phyloP scores from a whole-genome alignment of 2,888 invertebrate species.

The Hypsopygia costalis region DNA sequence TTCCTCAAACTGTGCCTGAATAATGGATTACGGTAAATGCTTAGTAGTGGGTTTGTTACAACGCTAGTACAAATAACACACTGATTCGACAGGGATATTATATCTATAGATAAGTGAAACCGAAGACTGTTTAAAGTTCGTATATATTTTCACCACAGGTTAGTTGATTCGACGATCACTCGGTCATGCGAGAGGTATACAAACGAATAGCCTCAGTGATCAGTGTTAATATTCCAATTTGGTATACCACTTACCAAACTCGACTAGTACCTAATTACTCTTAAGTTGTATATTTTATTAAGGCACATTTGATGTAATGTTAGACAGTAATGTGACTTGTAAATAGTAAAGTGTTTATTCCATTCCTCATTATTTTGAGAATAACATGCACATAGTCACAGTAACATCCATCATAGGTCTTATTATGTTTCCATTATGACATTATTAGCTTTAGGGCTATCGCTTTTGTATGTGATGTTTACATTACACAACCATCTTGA shows the following conservation, averaged over 20 bases:
- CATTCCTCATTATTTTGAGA: constrained; percentile 30
- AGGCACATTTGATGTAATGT: constrained; percentile 35
- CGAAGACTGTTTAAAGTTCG: constrained; percentile 76
- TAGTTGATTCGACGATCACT: constrained; percentile 45
- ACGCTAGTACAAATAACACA: constrained; percentile 74
- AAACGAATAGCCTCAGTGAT: constrained; percentile 47
- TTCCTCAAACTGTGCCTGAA: constrained; percentile 47
- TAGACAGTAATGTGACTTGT: constrained; percentile 34
- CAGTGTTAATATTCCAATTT: constrained; percentile 65
- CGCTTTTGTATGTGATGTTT: too few relatives aligned
- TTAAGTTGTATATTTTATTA: constrained; percentile 51
- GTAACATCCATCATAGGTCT: constrained; percentile 31
- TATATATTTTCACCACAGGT: constrained; percentile 64
- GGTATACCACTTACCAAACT: constrained; percentile 61
- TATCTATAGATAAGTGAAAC: constrained; percentile 72
- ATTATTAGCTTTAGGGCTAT: too few relatives aligned
- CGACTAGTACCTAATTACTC: constrained; percentile 67
- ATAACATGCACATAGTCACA: constrained; percentile 11
- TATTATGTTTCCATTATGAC: neutral
- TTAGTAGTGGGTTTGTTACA: constrained; percentile 55
- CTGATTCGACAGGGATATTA: constrained; percentile 72
- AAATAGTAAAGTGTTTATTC: constrained; percentile 36
- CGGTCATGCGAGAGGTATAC: constrained; percentile 33
- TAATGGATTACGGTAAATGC: constrained; percentile 38
- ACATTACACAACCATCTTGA: too few relatives aligned